Evolutionary conservation across 2,113 vertebrate species (phyloP).

Genomic region (Phainopepla nitens): DNA sequence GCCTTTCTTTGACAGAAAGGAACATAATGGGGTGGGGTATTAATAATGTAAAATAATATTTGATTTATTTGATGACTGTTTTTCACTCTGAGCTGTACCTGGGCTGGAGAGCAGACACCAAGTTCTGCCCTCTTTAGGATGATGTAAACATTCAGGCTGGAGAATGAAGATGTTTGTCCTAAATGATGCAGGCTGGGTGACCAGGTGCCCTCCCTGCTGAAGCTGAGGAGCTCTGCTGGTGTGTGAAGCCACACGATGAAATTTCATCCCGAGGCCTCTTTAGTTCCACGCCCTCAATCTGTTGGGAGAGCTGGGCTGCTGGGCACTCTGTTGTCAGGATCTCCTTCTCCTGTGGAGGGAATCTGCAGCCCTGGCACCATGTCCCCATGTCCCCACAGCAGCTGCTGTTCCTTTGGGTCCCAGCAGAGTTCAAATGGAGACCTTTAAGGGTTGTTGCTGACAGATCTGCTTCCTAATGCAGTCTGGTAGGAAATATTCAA

Average conservation of each 20-base stretch:
- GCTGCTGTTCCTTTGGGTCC: background rate
- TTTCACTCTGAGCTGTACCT: background rate
- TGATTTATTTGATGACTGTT: background rate
- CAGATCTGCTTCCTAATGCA: background rate
- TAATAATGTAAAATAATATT: background rate
- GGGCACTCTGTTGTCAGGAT: background rate
- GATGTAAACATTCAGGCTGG: background rate
- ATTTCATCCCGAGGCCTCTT: conserved; percentile 24
- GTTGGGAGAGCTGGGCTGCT: background rate
- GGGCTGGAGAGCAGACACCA: background rate
- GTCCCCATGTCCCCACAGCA: background rate
- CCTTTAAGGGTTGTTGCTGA: background rate
- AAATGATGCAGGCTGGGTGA: background rate
- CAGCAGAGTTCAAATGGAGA: background rate
- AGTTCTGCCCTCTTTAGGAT: background rate
- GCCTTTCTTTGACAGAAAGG: background rate
- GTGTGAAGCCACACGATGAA: background rate
- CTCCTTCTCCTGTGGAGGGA: background rate
- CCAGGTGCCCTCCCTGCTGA: background rate
- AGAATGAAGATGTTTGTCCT: background rate
- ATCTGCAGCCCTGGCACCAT: background rate
- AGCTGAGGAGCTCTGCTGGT: background rate
- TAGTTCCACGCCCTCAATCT: background rate
- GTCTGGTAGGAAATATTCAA: background rate
- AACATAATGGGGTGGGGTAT: background rate